Evolutionary conservation across 2,797 vertebrate species (phyloP), one percentile per base, ranked within the genome.

Genomic region (Semaprochilodus insignis): DNA sequence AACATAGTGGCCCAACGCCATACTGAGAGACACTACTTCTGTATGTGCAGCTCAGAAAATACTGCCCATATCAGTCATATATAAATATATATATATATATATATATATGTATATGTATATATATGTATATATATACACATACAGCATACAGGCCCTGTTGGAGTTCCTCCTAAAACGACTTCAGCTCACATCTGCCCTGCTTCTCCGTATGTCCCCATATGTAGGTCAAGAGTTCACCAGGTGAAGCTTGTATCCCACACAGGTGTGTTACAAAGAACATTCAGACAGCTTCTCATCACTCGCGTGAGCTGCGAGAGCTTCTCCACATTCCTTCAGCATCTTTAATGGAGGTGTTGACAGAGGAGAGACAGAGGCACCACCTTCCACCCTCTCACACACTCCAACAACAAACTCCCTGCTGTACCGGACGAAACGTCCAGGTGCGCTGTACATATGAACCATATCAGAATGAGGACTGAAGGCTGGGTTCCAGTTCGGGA

Each of bases 341-440:
- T 77, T 79, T 85, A 88, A 86, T 77, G 77, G 65, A 55, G 19
- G 87, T 83, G 88, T 78, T 89, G 89, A 90, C 79, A 89, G 83
- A 62, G 15, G 16, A 69, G 74, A 60, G 82, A 40, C 65, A 25
- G 57, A 62, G 63, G 69, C 77, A 80, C 52, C 74, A 59, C 52
- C 57, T 77, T 54, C 78, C 81, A 25, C 54, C 83, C 80, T 74
- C 79, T 81, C 81, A 78, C 55, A 17, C 31, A 71, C 25, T 59
- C 75, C 57, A 65, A 71, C 70, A 82, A 70, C 70, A 79, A 85
- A 85, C 84, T 78, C 59, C 57, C 69, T 63, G 69, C 85, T 84
- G 80, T 88, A 52, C 60, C 14, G 83, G 52, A 76, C 73, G 54
- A 85, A 57, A 76, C 75, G 76, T 80, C 85, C 88, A 90, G 88